Evolutionary conservation across 2,113 vertebrate species (phyloP).

Genomic region (Ceyx cyanopectus): DNA sequence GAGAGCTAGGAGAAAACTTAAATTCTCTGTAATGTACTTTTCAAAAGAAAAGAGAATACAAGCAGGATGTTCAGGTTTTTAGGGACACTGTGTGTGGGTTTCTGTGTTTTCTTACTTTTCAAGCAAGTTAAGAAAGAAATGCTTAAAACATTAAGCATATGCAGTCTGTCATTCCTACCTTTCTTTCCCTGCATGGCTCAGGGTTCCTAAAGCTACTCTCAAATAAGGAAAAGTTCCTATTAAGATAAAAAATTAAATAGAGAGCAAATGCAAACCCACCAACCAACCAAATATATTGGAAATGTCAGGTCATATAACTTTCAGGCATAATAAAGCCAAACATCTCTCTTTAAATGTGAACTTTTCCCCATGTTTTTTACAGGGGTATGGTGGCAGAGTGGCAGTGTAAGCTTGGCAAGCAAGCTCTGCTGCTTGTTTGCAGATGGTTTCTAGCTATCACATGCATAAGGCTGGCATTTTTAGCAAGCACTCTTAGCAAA

Average conservation of each 20-base stretch:
- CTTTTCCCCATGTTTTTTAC: neutral
- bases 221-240: neutral
- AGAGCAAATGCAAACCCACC: neutral
- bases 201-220: neutral
- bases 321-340: neutral
- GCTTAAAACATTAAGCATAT: neutral
- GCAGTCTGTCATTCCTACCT: neutral
- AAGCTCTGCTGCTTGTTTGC: neutral
- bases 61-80: neutral
- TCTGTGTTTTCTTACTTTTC: neutral
- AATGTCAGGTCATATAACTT: neutral
- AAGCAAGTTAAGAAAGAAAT: neutral
- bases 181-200: neutral
- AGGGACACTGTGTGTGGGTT: neutral
- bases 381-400: neutral
- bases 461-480: neutral
- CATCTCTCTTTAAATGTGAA: neutral
- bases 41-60: neutral
- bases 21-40: neutral
- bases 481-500: neutral
- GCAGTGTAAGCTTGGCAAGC: neutral
- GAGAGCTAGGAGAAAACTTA: neutral
- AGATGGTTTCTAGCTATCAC: neutral
- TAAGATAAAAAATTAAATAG: neutral
- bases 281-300: neutral